phyloP scores from a whole-genome alignment of 2,113 vertebrate genomes.

The Otolemur garnettii region DNA sequence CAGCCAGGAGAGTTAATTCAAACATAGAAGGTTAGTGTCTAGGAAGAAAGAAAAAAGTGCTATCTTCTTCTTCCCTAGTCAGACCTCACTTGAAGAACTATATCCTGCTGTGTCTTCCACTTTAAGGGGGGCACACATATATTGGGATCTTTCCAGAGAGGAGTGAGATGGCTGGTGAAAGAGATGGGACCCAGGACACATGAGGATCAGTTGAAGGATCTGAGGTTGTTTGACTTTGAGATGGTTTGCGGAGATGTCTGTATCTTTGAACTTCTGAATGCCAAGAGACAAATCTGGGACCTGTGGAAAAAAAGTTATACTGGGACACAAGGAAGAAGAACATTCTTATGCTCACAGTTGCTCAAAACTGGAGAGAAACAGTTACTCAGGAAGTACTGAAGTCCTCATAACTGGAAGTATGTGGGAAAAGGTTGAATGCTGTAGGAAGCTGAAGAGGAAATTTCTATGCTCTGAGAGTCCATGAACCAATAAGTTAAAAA shows the following conservation, averaged over 20 bases:
- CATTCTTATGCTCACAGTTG: not conserved
- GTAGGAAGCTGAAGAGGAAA: not conserved
- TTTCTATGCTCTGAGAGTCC: not conserved
- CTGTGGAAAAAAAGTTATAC: not conserved
- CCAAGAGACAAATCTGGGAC: not conserved
- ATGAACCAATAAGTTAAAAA: not conserved
- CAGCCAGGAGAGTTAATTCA: constrained; percentile 31
- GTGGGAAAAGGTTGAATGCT: not conserved
- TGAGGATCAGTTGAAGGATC: not conserved
- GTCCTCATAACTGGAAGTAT: not conserved
- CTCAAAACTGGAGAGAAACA: not conserved
- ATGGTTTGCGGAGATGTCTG: not conserved
- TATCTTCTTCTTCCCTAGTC: not conserved
- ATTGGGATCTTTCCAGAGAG: not conserved
- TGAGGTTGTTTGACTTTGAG: not conserved
- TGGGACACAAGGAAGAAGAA: not conserved
- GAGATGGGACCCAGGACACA: not conserved
- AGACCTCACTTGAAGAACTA: not conserved
- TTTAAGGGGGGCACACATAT: not conserved
- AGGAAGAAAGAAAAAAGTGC: not conserved
- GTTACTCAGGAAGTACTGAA: not conserved
- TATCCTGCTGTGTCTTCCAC: not conserved
- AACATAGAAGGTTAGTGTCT: not conserved
- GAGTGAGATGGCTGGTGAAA: not conserved
- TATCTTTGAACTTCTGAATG: constrained; percentile 6